Percentiles rank a stretch among this genome's conserved stretches.
Evolutionary conservation across 2,888 invertebrate genomes (phyloP).

Genomic region (Creontiades dilutus): DNA sequence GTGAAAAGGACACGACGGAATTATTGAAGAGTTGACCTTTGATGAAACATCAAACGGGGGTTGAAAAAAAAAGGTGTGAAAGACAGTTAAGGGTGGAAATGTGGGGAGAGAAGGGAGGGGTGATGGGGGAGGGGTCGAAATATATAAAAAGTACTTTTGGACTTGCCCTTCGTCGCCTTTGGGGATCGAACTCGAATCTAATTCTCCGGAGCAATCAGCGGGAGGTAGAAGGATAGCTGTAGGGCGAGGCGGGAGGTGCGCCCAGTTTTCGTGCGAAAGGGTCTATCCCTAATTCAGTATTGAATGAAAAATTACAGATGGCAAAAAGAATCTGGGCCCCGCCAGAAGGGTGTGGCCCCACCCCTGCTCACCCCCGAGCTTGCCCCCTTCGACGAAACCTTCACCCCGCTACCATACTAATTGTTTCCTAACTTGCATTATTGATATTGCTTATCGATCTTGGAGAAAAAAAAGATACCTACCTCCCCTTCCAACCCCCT

Average conservation of each 20-base stretch:
- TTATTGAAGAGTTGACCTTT: slow-evolving; percentile 50
- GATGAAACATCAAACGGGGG: slow-evolving; percentile 59
- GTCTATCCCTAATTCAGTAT: slow-evolving; percentile 71
- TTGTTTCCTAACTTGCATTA: slow-evolving; percentile 73
- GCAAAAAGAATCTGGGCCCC: slow-evolving; percentile 65
- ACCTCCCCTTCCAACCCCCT: slow-evolving; percentile 31
- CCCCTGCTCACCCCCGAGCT: neutral
- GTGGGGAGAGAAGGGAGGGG: slow-evolving; percentile 28
- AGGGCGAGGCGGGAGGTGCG: neutral
- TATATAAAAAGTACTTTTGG: slow-evolving; percentile 45
- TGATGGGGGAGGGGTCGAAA: slow-evolving; percentile 3
- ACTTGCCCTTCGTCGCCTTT: neutral
- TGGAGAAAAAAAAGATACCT: slow-evolving; percentile 43
- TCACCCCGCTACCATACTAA: slow-evolving; percentile 47
- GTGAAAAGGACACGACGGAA: slow-evolving; percentile 50
- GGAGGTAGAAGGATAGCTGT: neutral
- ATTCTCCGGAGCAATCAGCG: slow-evolving; percentile 67
- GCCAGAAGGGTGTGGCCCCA: slow-evolving; percentile 53
- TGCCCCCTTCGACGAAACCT: neutral
- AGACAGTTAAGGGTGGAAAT: neutral
- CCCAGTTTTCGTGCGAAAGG: slow-evolving; percentile 51
- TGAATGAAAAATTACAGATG: slow-evolving; percentile 72
- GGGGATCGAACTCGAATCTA: slow-evolving; percentile 67
- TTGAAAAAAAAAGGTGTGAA: neutral
- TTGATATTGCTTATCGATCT: slow-evolving; percentile 72